These are phyloP conservation scores for Gallinago jamesoni DNA, from an alignment of 2,113 vertebrate species.

Conservation along the genomic window DNA sequence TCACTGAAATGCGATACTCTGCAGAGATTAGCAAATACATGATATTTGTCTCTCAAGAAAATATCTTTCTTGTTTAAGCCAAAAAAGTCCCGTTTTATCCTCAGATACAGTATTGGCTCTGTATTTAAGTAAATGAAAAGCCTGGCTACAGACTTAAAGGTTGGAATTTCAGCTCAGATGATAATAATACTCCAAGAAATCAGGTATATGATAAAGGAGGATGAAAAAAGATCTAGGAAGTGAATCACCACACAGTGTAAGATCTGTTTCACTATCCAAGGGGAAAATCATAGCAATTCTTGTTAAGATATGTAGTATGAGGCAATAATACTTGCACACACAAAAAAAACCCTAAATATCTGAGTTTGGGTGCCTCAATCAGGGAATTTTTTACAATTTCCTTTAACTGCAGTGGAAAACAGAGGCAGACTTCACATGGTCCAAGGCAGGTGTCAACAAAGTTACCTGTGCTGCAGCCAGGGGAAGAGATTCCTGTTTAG, in stretches of 20 bases:
- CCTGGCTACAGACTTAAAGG: background rate
- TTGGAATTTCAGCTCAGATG: background rate
- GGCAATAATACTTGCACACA: background rate
- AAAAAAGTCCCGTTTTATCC: background rate
- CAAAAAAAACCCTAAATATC: background rate
- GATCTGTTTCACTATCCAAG: background rate
- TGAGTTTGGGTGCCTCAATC: background rate
- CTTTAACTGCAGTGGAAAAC: background rate
- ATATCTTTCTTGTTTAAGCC: background rate
- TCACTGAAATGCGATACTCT: background rate
- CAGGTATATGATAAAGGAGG: background rate
- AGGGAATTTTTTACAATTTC: background rate
- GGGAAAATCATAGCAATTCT: background rate
- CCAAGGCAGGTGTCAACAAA: background rate
- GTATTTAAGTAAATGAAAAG: background rate
- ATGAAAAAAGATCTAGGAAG: background rate
- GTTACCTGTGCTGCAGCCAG: background rate
- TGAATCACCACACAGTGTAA: background rate
- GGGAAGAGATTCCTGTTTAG: background rate
- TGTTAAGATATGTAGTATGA: background rate
- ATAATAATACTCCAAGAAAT: background rate
- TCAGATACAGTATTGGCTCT: background rate
- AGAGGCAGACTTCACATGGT: background rate
- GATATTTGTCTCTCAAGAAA: background rate
- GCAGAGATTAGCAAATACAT: background rate